Evolutionary conservation across 2,888 invertebrate genomes (phyloP).

Genomic region (Lasioglossum vierecki): DNA sequence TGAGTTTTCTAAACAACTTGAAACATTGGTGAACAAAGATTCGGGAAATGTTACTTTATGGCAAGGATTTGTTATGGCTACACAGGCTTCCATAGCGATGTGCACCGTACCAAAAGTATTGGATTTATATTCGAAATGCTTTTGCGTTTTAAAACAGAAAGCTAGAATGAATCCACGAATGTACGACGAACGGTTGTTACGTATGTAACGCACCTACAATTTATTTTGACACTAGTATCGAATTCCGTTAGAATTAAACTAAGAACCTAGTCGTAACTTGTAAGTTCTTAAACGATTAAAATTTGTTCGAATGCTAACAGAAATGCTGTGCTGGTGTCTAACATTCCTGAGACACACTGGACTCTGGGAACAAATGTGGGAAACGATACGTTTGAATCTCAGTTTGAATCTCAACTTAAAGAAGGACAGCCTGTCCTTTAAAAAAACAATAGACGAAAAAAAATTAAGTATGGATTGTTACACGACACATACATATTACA

Average conservation of each 20-base stretch:
- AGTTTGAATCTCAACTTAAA: conserved; percentile 86
- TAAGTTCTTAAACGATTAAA: no score
- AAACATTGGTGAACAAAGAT: conserved; percentile 84
- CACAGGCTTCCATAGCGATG: conserved; percentile 87
- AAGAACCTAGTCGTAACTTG: no score
- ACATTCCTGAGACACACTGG: conserved; percentile 89
- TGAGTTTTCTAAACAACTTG: conserved; percentile 85
- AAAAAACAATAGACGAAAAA: conserved; percentile 83
- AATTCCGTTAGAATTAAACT: not conserved
- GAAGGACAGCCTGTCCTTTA: conserved; percentile 71
- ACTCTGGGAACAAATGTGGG: conserved; percentile 91
- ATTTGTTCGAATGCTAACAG: conserved; percentile 43
- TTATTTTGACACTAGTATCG: not conserved
- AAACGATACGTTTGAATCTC: conserved; percentile 88
- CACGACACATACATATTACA: not conserved
- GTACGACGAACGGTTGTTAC: conserved; percentile 77
- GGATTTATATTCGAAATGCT: conserved; percentile 85
- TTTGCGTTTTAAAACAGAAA: conserved; percentile 83
- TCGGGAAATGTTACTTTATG: conserved; percentile 83
- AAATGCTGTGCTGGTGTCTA: conserved; percentile 85
- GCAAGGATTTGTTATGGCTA: conserved; percentile 85
- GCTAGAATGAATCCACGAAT: conserved; percentile 71
- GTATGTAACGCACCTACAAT: conserved; percentile 62
- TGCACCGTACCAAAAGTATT: conserved; percentile 87
- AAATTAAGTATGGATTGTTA: conserved; percentile 80